A percentile compares a stretch with the other conserved stretches of the same genome.
These are phyloP conservation scores for Mormoops blainvillei DNA, from an alignment of 2,113 vertebrate species.

Conservation along the genomic window DNA sequence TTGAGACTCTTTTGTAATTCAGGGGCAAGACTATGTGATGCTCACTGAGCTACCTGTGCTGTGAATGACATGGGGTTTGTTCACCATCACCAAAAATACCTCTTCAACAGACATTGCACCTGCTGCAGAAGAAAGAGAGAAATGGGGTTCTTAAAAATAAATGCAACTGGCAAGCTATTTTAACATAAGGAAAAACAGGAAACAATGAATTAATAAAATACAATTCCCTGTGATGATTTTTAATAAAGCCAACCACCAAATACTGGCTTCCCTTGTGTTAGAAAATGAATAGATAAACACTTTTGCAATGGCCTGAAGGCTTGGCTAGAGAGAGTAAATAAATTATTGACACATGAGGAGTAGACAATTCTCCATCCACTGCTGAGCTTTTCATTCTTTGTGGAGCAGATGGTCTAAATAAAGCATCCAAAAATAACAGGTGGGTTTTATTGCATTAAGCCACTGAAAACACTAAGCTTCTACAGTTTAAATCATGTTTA, in stretches of 20 bases:
- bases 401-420: conserved; percentile 79
- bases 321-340: conserved; percentile 76
- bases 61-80: not conserved
- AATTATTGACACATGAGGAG: conserved; percentile 78
- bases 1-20: not conserved
- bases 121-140: not conserved
- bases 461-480: conserved; percentile 63
- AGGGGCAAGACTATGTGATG: not conserved
- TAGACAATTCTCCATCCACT: conserved; percentile 76
- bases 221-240: conserved; percentile 49
- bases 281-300: conserved; percentile 72
- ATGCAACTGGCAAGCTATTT: not conserved
- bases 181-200: not conserved
- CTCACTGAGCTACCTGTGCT: not conserved
- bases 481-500: conserved; percentile 66
- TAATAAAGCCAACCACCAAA: conserved; percentile 62
- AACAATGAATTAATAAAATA: conserved; percentile 34
- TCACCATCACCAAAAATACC: not conserved
- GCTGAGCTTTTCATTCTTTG: conserved; percentile 76
- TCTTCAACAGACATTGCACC: not conserved
- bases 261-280: conserved; percentile 46
- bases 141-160: not conserved
- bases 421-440: conserved; percentile 79
- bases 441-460: conserved; percentile 77
- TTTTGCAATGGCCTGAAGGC: conserved; percentile 72